Conservation (phyloP, 2,797 vertebrate species). For the Etheostoma nigrum region DNA sequence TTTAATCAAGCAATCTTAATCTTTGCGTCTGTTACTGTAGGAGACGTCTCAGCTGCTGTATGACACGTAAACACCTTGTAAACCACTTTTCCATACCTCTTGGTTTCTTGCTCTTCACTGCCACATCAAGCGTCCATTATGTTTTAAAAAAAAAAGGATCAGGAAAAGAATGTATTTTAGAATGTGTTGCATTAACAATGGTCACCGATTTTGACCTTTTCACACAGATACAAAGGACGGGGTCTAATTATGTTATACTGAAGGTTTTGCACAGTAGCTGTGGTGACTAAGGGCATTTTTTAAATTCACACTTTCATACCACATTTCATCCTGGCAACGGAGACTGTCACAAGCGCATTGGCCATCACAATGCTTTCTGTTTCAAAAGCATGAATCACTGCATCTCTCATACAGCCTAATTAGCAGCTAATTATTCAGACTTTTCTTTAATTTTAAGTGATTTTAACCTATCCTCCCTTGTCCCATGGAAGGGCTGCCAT, state of each 20-base stretch:
- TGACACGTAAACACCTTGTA: constrained; percentile 19
- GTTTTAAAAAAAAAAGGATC: constrained; percentile 24
- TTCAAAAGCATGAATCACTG: constrained; percentile 48
- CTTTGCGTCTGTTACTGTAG: not conserved
- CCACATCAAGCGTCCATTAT: constrained; percentile 40
- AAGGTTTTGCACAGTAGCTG: constrained; percentile 17
- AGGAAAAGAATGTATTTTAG: constrained; percentile 17
- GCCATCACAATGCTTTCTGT: constrained; percentile 28
- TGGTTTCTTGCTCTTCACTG: constrained; percentile 14
- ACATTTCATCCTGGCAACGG: constrained; percentile 27
- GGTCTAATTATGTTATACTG: constrained; percentile 27
- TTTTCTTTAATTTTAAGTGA: constrained; percentile 33
- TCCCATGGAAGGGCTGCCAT: constrained; percentile 25
- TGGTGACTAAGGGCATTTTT: constrained; percentile 50
- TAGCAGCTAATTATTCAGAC: constrained; percentile 61
- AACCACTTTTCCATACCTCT: constrained; percentile 33
- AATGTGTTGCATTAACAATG: constrained; percentile 34
- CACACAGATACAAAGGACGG: constrained; percentile 42
- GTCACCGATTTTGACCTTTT: constrained; percentile 71
- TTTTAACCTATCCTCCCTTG: constrained; percentile 17
- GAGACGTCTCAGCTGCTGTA: constrained; percentile 3
- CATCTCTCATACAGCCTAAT: constrained; percentile 50
- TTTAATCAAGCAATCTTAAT: not conserved
- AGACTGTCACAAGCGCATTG: constrained; percentile 29
- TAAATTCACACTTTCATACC: constrained; percentile 35